Evolutionary conservation across 2,888 invertebrate genomes (phyloP), one percentile per base, ranked within the genome.

Genomic region (Trachelus tabidus): DNA sequence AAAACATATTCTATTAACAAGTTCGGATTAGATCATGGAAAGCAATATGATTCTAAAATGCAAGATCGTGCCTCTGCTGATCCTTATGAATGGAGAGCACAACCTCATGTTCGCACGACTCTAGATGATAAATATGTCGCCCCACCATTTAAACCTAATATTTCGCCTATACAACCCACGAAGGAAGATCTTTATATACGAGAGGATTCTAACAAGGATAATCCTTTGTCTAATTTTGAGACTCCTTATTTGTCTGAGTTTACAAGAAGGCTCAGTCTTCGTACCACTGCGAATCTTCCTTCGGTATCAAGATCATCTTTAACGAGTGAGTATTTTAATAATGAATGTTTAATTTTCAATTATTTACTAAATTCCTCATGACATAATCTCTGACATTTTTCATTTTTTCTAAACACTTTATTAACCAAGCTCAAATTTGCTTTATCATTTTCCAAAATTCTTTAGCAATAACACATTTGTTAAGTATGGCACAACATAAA

Each of bases 201-300:
- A 76, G 83, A 84, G 34, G 83, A 80, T 75, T 76, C 79, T 23
- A 82, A 81, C 35, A 83, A 80, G 11, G 84, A 85, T 77, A 90
- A 91, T 81, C 79, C 89, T 79, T 83, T 91, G 79, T 83, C 88
- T 12, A 89, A 94, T 88, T 93, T 93, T 80, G 94, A 95, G 87
- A 94, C 95, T 84, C 95, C 95, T 76, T 95, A 94, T 90, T 92
- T 95, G 86, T 95, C 95, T 86, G 95, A 94, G 87, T 96, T 95
- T 84, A 95, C 95, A 0, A 92, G 94, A 79, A 93, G 95, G 80
- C 89, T 95, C 11, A 91, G 91, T 83, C 84, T 88, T 31, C 87
- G 87, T 77, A 81, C 90, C 11, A 84, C 83, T 31, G 78, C 85
- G n/a, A 87, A 87, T 81, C 75, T 83, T 35, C 84, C 89, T 4